Evolutionary conservation across 1,140 invertebrate genomes (phyloP), one percentile per base, ranked within the genome.

Genomic region (Hetaerina americana): DNA sequence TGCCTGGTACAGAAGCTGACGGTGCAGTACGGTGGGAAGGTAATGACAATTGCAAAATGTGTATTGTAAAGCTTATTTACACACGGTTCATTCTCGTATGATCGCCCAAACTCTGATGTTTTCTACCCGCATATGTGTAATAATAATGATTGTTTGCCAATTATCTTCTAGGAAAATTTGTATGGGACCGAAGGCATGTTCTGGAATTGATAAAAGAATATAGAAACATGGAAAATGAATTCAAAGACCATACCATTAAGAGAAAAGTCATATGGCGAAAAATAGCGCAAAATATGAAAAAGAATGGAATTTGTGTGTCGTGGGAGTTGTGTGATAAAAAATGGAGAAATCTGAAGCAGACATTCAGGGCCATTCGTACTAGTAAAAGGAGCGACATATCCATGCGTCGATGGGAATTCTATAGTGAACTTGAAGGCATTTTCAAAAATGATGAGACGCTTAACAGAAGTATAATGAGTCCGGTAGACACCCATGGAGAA

Each of bases 371-470:
- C n/a, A 69, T 69, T 27, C 28, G 28, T 27, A 69, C 68, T n/a
- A 69, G 68, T 69, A 69, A 69, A n/a, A 69, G 68, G 28, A 69
- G 3, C 28, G 68, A 69, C 6, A 27, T n/a, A 18, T 69, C 68
- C 18, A 69, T 27, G n/a, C 26, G 26, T 12, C 26, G 68, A 18
- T 69, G 68, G 68, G 68, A 69, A 69, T 69, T 69, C 10, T 69
- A 69, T 27, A 27, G 26, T 10, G 68, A 27, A n/a, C 22, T 69
- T 12, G 28, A 27, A 26, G 26, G 10, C 8, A 10, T 69, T 27
- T 69, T 69, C 26, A 8, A n/a, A 5, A 26, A 69, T 5, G 68
- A 69, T 27, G 66, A 5, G 26, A 66, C 12, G 66, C 22, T 5
- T 12, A 5, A 66, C n/a, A 66, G 5, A 3, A 24, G 5, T 3